Percentiles rank a stretch among this genome's conserved stretches.
These are phyloP conservation scores for Caenorhabditis brenneri DNA, from an alignment of 1,140 invertebrate species.

Conservation along the genomic window DNA sequence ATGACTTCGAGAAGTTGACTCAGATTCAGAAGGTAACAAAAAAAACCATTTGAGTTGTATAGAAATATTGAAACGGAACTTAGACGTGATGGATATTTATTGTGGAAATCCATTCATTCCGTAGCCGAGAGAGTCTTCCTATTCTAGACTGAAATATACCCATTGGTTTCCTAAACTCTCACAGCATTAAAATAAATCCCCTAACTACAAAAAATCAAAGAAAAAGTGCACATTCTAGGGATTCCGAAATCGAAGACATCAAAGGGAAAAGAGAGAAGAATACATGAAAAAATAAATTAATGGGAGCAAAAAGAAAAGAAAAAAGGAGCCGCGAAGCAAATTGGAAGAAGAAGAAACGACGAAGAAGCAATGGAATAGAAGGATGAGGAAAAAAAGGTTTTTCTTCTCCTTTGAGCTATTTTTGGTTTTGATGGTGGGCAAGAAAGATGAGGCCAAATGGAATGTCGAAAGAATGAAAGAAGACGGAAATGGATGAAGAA, in stretches of 20 bases:
- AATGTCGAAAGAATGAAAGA: background rate
- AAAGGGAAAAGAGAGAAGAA: background rate
- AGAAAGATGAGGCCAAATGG: conserved; percentile 20
- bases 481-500: background rate
- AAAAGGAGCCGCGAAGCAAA: conserved; percentile 12
- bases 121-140: too few relatives aligned
- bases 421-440: conserved; percentile 4
- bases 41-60: too few relatives aligned
- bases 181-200: background rate
- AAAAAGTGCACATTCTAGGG: background rate
- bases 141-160: too few relatives aligned
- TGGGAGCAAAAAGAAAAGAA: conserved; percentile 34
- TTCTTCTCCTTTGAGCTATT: conserved; percentile 16
- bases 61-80: too few relatives aligned
- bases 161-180: background rate
- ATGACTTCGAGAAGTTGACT: background rate
- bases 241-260: background rate
- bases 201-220: background rate
- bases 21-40: background rate
- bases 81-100: too few relatives aligned
- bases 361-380: background rate
- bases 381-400: background rate
- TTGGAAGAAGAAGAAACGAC: conserved; percentile 26
- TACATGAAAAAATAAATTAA: conserved; percentile 40
- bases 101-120: too few relatives aligned